phyloP scores from a whole-genome alignment of 1,140 invertebrate genomes.

The Oedothorax gibbosus region DNA sequence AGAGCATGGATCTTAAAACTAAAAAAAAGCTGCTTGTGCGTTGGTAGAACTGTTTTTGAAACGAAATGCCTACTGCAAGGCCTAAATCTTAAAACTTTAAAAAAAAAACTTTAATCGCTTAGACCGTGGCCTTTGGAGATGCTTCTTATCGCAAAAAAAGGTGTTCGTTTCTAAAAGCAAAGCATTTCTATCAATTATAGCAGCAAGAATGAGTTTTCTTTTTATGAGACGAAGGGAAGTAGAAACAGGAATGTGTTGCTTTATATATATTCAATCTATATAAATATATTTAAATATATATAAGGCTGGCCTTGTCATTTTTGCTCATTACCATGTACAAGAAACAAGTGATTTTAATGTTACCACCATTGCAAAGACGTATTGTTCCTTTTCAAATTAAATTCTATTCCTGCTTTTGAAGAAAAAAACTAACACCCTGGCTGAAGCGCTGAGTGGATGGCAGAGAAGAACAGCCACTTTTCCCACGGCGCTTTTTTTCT shows the following conservation, averaged over 20 bases:
- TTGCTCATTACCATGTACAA: slow-evolving; percentile 45
- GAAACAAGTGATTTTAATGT: slow-evolving; percentile 55
- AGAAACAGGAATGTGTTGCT: not conserved
- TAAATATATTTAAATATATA: slow-evolving; percentile 9
- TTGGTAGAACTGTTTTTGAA: not conserved
- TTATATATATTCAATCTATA: slow-evolving; percentile 20
- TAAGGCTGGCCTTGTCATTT: slow-evolving; percentile 58
- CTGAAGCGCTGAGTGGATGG: slow-evolving; percentile 4
- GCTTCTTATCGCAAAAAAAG: not conserved
- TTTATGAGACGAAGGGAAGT: not conserved
- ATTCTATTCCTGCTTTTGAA: slow-evolving; percentile 45
- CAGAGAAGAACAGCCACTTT: slow-evolving; percentile 1
- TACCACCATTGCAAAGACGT: slow-evolving; percentile 53
- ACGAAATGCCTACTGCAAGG: not conserved
- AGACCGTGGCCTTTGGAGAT: not conserved
- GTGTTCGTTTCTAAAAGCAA: not conserved
- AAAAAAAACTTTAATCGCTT: not conserved
- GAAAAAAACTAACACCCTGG: slow-evolving; percentile 46
- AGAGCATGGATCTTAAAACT: slow-evolving; percentile 42
- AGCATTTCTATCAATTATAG: too few relatives aligned
- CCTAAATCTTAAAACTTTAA: not conserved
- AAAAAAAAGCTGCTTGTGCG: not conserved
- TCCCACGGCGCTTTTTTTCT: slow-evolving; percentile 18
- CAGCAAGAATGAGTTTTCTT: not conserved
- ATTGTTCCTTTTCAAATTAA: too few relatives aligned